Evolutionary conservation across 1,140 invertebrate genomes (phyloP), one percentile per base, ranked within the genome.

Genomic region (Saxidomus purpurata): DNA sequence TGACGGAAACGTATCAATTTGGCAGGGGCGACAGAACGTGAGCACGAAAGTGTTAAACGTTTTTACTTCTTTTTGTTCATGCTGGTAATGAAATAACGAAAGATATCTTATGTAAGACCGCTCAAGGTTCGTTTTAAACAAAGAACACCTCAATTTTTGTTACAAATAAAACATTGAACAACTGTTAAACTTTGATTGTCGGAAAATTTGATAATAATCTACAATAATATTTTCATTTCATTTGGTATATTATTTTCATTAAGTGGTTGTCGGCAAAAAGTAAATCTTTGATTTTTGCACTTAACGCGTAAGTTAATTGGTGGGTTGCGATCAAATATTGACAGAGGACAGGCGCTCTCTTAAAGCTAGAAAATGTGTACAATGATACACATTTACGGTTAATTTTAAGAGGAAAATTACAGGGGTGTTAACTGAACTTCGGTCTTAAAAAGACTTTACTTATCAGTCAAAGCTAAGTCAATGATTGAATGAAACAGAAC

Each of bases 301-400:
- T 71, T 19, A 71, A 38, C 25, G 22, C 17, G 22, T 43, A 38
- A 71, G 36, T 71, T 71, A 71, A 71, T 71, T 71, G 67, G 38
- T 2, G 67, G 67, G 22, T 28, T 71, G 34, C 9, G 34, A 71
- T 71, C 67, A 71, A 71, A 71, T 71, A 71, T 71, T 71, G 67
- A 71, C 67, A 31, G 36, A 31, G 22, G 22, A 71, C 67, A 34
- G 67, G 67, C 25, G 67, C 15, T 71, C 34, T 38, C 67, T 36
- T 38, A 71, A 71, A 71, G 13, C 67, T 31, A 17, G 4, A 71
- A 15, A 40, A 1, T 19, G 15, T 36, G 38, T 40, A 28, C 17
- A 71, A 71, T 25, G 38, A 36, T 38, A 38, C 34, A 71, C 15
- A 28, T 15, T 17, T 3, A 71, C n/a, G 67, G 9, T 25, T 9